These are phyloP conservation scores for Amorpha juglandis DNA, from an alignment of 2,888 invertebrate species.

Conservation along the genomic window DNA sequence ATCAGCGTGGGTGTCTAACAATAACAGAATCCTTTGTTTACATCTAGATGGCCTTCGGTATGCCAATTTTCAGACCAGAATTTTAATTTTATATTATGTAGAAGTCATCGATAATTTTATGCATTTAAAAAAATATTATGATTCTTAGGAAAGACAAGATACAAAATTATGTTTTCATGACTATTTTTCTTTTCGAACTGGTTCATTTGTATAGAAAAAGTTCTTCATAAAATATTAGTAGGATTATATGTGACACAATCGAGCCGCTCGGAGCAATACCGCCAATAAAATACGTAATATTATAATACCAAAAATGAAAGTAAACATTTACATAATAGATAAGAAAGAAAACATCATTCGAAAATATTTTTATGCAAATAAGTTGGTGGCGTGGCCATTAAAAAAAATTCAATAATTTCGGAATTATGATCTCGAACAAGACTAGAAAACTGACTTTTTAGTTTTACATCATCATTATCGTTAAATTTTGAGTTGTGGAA, in stretches of 20 bases:
- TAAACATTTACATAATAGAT: neutral
- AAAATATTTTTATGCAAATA: neutral
- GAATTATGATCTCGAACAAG: no score
- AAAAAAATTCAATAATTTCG: neutral
- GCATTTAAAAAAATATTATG: no score
- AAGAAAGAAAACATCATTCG: neutral
- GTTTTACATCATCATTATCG: no score
- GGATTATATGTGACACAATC: neutral
- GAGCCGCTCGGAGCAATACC: neutral
- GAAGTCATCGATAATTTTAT: no score
- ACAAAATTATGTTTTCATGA: neutral
- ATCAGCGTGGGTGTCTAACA: constrained; percentile 3
- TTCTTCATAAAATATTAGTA: neutral
- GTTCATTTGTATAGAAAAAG: neutral
- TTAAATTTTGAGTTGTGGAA: no score
- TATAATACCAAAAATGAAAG: neutral
- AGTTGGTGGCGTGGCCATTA: neutral
- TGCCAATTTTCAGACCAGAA: neutral
- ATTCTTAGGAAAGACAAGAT: neutral
- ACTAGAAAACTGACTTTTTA: no score
- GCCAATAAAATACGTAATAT: neutral
- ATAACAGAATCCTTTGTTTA: constrained; percentile 9
- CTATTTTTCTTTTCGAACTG: neutral
- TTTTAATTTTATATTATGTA: neutral
- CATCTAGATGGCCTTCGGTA: constrained; percentile 5